These are phyloP conservation scores for Petrocephalus schoutedeni DNA, from an alignment of 2,797 vertebrate species.

Conservation along the genomic window DNA sequence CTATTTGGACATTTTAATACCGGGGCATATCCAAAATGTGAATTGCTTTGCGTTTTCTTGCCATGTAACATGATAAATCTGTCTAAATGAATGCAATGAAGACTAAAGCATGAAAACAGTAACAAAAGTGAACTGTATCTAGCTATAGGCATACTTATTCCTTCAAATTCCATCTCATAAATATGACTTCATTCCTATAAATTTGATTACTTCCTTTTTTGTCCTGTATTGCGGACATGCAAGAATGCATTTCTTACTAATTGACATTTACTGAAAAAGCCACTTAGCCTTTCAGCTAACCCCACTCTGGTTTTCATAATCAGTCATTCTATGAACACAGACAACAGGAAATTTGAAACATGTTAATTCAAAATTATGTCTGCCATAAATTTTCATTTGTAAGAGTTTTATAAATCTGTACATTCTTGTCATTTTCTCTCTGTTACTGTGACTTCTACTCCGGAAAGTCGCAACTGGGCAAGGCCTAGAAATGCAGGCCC, in stretches of 20 bases:
- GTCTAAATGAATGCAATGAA: slow-evolving; percentile 37
- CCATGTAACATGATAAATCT: slow-evolving; percentile 35
- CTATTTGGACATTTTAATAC: background rate
- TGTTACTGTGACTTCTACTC: background rate
- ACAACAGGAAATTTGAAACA: background rate
- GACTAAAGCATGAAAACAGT: slow-evolving; percentile 37
- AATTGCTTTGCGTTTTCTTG: background rate
- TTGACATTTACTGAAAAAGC: background rate
- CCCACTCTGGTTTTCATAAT: background rate
- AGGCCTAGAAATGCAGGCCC: background rate
- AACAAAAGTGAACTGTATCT: slow-evolving; percentile 24
- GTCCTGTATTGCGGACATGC: background rate
- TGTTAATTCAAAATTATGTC: background rate
- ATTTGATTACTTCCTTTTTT: background rate
- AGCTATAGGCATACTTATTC: background rate
- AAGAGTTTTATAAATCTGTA: background rate
- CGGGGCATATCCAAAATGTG: background rate
- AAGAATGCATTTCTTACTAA: background rate
- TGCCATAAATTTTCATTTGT: background rate
- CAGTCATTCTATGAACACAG: background rate
- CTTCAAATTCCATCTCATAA: background rate
- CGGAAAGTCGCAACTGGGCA: background rate
- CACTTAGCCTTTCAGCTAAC: background rate
- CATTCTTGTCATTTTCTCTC: background rate
- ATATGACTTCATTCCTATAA: background rate